Evolutionary conservation across 2,113 vertebrate genomes (phyloP), one percentile per base, ranked within the genome.

Genomic region (Sorex fumeus): DNA sequence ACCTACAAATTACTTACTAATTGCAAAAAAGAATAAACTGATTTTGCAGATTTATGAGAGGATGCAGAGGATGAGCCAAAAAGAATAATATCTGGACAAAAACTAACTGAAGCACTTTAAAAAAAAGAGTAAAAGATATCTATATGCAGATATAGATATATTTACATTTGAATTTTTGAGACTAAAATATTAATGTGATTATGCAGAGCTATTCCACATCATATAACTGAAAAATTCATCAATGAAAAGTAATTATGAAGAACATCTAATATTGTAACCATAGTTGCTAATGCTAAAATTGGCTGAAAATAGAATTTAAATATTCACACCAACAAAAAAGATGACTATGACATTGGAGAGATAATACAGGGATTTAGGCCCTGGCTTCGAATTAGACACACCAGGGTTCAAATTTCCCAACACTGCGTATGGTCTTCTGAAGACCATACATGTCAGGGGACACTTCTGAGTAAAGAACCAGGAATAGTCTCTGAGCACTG

Each of bases 1-100:
- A 91, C 84, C 88, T 53, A 84, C 71, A 30, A 6, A 40, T 16
- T 40, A 88, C 40, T 93, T 88, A 25, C 83, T 88, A 84, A 91
- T 88, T 80, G 18, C 53, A 88, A 28, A 84, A 84, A 90, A 74
- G 32, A 93, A 88, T 43, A 34, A 70, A 75, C 5, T 21, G 8
- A 62, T 87, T 10, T 91, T 83, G 10, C 45, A 82, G 19, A 83
- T 18, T 18, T 83, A 32, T 57, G 43, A 36, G 32, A 57, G 19
- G 53, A 92, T 43, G 34, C 11, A 79, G 43, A 72, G 43, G 90
- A 45, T 2, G 4, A n/a, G 32, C 7, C 16, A 94, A 83, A 76
- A 8, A 34, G 50, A 70, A 92, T 82, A 93, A 10, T 25, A 62
- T 11, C 10, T 34, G 23, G n/a, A 78, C 47, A 40, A 87, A 40